These are phyloP conservation scores for Ferrisia virgata DNA, from an alignment of 2,888 invertebrate genomes.

Conservation along the genomic window DNA sequence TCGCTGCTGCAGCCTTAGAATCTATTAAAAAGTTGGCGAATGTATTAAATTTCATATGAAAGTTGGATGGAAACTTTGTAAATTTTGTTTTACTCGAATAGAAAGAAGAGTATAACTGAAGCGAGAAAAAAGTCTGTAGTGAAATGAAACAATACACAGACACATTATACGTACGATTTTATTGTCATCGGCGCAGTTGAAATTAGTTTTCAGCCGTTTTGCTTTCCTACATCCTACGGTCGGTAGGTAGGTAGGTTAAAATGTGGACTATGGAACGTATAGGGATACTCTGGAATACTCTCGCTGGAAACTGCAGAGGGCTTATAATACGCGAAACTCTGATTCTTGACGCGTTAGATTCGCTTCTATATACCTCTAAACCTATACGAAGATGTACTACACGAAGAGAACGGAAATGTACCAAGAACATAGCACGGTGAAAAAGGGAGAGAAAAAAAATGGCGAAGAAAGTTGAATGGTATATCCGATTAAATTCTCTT, in stretches of 20 bases:
- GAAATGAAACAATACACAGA: conserved; percentile 12
- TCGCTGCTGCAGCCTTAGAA: not conserved
- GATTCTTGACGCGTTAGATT: not conserved
- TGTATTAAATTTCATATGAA: conserved; percentile 22
- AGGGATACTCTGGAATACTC: no score
- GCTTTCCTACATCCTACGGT: no score
- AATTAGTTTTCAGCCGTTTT: not conserved
- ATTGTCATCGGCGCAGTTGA: conserved; percentile 15
- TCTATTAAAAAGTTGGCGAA: conserved; percentile 16
- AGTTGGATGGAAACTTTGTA: not conserved
- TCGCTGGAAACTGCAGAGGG: not conserved
- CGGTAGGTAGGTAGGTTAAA: no score
- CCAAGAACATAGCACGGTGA: no score
- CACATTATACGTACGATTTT: not conserved
- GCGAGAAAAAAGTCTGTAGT: not conserved
- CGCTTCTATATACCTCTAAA: not conserved
- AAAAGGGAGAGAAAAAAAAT: not conserved
- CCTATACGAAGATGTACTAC: not conserved
- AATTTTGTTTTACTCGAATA: conserved; percentile 3
- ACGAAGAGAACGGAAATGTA: not conserved
- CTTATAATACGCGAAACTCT: not conserved
- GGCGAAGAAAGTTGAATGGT: conserved; percentile 10
- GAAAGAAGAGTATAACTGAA: not conserved
- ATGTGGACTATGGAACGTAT: no score
- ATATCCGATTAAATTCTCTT: conserved; percentile 19